phyloP scores from a whole-genome alignment of 2,888 invertebrate species.

The Lagria hirta region DNA sequence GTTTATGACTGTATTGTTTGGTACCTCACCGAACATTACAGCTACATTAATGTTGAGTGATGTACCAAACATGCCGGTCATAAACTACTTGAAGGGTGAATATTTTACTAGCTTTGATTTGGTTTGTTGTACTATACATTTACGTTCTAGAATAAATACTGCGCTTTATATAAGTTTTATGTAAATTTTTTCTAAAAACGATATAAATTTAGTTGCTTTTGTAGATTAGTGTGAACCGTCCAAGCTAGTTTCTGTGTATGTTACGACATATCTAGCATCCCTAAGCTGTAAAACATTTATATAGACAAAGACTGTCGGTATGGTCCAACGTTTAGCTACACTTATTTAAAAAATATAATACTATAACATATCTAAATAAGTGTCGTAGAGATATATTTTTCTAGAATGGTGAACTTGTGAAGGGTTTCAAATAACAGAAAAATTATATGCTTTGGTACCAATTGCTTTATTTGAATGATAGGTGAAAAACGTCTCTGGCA shows the following conservation, averaged over 20 bases:
- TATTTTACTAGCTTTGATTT: too few relatives aligned
- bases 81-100: too few relatives aligned
- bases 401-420: conserved; percentile 43
- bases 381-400: conserved; percentile 50
- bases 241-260: conserved; percentile 40
- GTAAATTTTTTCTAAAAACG: conserved; percentile 10
- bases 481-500: conserved; percentile 24
- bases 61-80: too few relatives aligned
- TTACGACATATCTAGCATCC: conserved; percentile 30
- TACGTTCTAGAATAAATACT: too few relatives aligned
- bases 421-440: conserved; percentile 30
- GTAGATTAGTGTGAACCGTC: conserved; percentile 48
- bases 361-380: conserved; percentile 50
- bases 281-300: conserved; percentile 32
- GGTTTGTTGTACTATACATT: too few relatives aligned
- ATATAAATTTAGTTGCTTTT: conserved; percentile 30
- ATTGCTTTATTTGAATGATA: conserved; percentile 50
- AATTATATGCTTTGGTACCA: conserved; percentile 52
- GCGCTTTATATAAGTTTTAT: too few relatives aligned
- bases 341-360: conserved; percentile 35
- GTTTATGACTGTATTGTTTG: too few relatives aligned
- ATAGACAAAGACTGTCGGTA: conserved; percentile 50
- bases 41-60: too few relatives aligned
- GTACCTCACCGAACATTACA: too few relatives aligned
- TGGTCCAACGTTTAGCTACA: conserved; percentile 49